Evolutionary conservation across 1,140 invertebrate species (phyloP), one percentile per base, ranked within the genome.

Genomic region (Orussus abietinus): DNA sequence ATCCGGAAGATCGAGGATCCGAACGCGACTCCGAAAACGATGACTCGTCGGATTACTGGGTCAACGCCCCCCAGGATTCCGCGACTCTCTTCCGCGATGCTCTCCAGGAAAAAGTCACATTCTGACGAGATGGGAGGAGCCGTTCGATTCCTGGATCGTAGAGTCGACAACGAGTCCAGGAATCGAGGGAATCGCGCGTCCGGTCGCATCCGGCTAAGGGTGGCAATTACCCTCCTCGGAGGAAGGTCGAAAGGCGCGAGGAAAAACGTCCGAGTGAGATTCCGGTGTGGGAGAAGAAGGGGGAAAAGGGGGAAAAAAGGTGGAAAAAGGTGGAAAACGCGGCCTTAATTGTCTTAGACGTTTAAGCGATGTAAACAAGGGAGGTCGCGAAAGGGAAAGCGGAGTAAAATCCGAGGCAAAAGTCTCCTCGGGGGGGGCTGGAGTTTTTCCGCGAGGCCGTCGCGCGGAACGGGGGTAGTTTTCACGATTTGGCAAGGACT

Each of bases 401-500:
- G 33, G 46, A 50, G 57, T 59, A 55, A 63, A 63, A 64, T 45
- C 62, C 13, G 34, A 30, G 35, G 35, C 56, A 68, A 68, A 66
- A 66, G 59, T 66, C 47, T 45, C 34, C 21, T 45, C 15, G 38
- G 25, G 33, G 6, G 7, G 34, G 14, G 40, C 43, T 38, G 34
- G 38, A 50, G 41, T 55, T 61, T 62, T 58, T 59, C 42, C 54
- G 40, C 19, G 25, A 15, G 18, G 17, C 14, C 14, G 19, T 9
- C 22, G 37, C 10, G 15, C n/a, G 11, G 6, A 17, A 13, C 10
- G 7, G 32, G n/a, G n/a, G 28, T 34, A 59, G 53, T 62, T 66
- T 61, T 64, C 51, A 53, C 41, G 44, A 68, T 65, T 68, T 66
- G 62, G 58, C 57, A 37, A 53, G 36, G 66, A 69, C 66, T 67